These are phyloP conservation scores for Ascidia mentula DNA, from an alignment of 23 tunicate species.

Conservation along the genomic window DNA sequence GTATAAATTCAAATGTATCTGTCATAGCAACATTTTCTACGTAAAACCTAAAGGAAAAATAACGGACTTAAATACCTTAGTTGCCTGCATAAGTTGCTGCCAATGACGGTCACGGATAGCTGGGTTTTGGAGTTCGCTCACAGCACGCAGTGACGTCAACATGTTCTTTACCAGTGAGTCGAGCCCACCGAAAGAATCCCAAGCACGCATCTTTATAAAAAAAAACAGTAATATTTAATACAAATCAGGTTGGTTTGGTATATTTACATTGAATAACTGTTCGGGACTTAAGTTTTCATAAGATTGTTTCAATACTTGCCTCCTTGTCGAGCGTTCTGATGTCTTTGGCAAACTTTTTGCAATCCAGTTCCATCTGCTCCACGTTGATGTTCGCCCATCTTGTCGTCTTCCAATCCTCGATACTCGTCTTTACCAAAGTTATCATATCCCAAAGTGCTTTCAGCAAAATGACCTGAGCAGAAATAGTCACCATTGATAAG, in stretches of 20 bases:
- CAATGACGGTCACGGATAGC: slow-evolving; percentile 96
- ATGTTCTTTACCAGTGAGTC: slow-evolving; percentile 94
- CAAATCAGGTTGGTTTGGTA: background rate
- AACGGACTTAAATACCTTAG: slow-evolving; percentile 39
- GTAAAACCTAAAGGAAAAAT: background rate
- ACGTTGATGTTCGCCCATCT: slow-evolving; percentile 93
- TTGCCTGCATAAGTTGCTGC: slow-evolving; percentile 99
- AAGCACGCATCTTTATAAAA: slow-evolving; percentile 74
- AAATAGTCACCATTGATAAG: background rate
- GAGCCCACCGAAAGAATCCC: slow-evolving; percentile 93
- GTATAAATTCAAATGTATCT: no score
- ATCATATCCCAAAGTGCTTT: slow-evolving; percentile 96
- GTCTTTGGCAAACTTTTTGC: slow-evolving; percentile 96
- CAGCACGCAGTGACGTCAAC: slow-evolving; percentile 89
- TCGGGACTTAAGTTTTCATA: no score
- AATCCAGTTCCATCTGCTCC: slow-evolving; percentile 96
- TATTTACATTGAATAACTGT: no score
- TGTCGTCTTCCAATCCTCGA: slow-evolving; percentile 93
- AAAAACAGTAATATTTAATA: background rate
- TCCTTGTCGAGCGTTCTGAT: slow-evolving; percentile 89
- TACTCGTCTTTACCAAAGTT: slow-evolving; percentile 72
- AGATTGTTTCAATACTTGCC: slow-evolving; percentile 19
- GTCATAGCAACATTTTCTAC: no score
- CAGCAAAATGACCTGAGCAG: slow-evolving; percentile 68
- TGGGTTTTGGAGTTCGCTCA: slow-evolving; percentile 91